These are phyloP conservation scores for Drosophila niveifrons DNA, from an alignment of 2,888 invertebrate genomes.

Conservation along the genomic window DNA sequence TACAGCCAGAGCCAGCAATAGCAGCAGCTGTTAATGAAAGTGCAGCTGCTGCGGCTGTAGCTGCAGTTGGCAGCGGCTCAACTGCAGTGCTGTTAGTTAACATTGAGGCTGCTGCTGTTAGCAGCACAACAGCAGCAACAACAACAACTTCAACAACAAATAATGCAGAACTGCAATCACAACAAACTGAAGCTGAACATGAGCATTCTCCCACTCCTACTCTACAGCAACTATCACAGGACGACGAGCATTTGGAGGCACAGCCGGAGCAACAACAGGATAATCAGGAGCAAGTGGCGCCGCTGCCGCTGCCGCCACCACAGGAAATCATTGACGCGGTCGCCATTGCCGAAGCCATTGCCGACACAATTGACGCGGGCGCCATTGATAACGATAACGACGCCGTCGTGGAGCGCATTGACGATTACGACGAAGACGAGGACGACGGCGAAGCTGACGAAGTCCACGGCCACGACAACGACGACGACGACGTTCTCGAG, in stretches of 20 bases:
- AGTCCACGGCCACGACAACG: conserved; percentile 37
- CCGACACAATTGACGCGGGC: conserved; percentile 72
- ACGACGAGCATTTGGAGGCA: conserved; percentile 27
- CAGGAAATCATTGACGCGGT: conserved; percentile 54
- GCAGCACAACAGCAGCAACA: conserved; percentile 27
- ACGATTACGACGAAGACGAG: conserved; percentile 73
- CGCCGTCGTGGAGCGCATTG: conserved; percentile 75
- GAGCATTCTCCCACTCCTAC: conserved; percentile 78
- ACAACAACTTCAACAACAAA: conserved; percentile 22
- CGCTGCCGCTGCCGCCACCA: conserved; percentile 27
- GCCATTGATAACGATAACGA: conserved; percentile 61
- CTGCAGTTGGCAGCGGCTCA: conserved; percentile 32
- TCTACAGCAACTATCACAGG: conserved; percentile 71
- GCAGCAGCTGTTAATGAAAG: conserved; percentile 31
- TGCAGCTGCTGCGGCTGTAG: conserved; percentile 40
- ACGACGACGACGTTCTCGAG: conserved; percentile 55
- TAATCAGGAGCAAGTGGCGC: conserved; percentile 26
- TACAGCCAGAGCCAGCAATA: conserved; percentile 36
- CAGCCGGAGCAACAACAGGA: conserved; percentile 27
- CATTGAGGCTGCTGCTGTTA: conserved; percentile 26
- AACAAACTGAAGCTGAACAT: conserved; percentile 63
- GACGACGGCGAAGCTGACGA: conserved; percentile 42
- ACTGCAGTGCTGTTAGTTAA: conserved; percentile 39
- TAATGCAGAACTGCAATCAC: conserved; percentile 36
- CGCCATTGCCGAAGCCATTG: conserved; percentile 70